Conservation (phyloP, 1,140 invertebrate genomes). For the Euschistus heros region DNA sequence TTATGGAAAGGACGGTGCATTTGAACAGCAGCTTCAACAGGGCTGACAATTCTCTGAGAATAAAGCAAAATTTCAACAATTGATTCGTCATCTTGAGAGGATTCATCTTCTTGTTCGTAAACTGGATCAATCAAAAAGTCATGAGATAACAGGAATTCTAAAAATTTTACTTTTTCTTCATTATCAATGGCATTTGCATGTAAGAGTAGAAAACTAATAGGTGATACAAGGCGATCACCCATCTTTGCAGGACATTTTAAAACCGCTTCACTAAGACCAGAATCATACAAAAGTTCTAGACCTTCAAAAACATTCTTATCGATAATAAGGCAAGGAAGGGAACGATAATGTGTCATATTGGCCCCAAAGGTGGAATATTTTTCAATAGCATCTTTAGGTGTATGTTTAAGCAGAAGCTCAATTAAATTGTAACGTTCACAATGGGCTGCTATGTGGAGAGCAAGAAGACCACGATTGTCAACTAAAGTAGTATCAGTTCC, state of each 20-base stretch:
- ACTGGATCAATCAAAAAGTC: constrained; percentile 10
- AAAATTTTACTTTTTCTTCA: constrained; percentile 19
- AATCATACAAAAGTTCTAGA: constrained; percentile 10
- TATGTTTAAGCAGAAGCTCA: constrained; percentile 17
- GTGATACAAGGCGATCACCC: constrained; percentile 15
- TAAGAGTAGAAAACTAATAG: constrained; percentile 16
- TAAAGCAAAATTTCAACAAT: no score
- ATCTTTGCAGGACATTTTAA: constrained; percentile 18
- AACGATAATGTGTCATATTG: constrained; percentile 4
- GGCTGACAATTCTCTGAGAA: not conserved
- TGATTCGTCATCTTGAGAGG: not conserved
- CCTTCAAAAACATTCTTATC: constrained; percentile 21
- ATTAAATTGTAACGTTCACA: constrained; percentile 12
- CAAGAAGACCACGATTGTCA: constrained; percentile 14
- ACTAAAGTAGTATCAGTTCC: constrained; percentile 17
- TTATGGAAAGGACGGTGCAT: constrained; percentile 3
- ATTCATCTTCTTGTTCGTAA: not conserved
- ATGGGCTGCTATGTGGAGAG: constrained; percentile 21
- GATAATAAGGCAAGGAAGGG: constrained; percentile 15
- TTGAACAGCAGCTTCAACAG: constrained; percentile 11
- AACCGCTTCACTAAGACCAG: constrained; percentile 11
- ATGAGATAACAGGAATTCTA: constrained; percentile 18
- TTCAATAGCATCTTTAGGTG: constrained; percentile 16
- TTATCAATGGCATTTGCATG: not conserved
- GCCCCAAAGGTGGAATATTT: constrained; percentile 3